phyloP scores from a whole-genome alignment of 1,140 invertebrate genomes.

The Helicoverpa zea region DNA sequence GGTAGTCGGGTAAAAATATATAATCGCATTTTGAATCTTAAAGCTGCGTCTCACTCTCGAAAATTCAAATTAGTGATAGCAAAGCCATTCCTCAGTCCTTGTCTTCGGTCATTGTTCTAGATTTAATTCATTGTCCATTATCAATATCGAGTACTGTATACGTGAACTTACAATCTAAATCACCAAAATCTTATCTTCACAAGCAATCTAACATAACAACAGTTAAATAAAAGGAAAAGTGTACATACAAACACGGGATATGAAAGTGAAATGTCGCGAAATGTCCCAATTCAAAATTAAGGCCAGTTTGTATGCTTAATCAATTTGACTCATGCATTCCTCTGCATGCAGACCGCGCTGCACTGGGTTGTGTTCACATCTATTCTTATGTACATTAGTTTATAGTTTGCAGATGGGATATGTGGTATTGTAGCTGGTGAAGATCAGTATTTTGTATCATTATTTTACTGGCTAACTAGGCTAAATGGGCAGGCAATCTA shows the following conservation, averaged over 20 bases:
- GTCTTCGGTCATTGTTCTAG: no score
- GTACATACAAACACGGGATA: not conserved
- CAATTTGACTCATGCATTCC: constrained; percentile 51
- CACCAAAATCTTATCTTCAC: not conserved
- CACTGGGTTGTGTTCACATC: constrained; percentile 5
- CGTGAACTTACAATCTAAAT: not conserved
- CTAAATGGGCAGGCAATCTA: no score
- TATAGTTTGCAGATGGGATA: not conserved
- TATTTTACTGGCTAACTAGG: no score
- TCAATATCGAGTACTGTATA: not conserved
- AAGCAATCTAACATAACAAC: not conserved
- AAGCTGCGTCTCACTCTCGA: no score
- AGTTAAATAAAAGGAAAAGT: not conserved
- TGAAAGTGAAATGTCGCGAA: constrained; percentile 32
- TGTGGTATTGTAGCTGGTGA: not conserved
- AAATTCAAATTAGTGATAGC: no score
- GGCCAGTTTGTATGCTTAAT: constrained; percentile 48
- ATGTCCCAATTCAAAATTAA: constrained; percentile 39
- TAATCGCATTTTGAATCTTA: no score
- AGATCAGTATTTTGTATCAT: no score
- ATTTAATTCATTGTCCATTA: no score
- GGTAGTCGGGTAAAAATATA: no score
- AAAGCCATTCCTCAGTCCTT: no score
- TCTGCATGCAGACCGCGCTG: not conserved
- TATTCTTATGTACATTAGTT: constrained; percentile 28